phyloP scores from a whole-genome alignment of 1,140 invertebrate genomes.

The Elymnias hypermnestra region DNA sequence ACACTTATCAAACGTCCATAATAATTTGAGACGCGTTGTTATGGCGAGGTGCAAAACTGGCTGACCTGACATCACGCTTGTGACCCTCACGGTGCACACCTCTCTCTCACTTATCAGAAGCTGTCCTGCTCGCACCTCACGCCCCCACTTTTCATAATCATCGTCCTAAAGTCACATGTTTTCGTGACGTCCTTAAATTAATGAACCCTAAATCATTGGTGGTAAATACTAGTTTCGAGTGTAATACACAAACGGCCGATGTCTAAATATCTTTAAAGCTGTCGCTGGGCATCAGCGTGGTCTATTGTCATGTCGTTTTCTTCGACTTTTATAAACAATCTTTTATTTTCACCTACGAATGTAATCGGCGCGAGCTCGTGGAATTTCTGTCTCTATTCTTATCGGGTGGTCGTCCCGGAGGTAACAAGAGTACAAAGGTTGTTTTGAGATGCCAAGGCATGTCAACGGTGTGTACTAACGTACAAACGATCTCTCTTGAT shows the following conservation, averaged over 20 bases:
- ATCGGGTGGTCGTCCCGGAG: slow-evolving; percentile 65
- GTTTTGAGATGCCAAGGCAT: slow-evolving; percentile 59
- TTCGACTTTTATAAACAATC: slow-evolving; percentile 68
- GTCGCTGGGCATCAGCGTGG: slow-evolving; percentile 53
- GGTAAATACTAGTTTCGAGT: slow-evolving; percentile 61
- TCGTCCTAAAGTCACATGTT: slow-evolving; percentile 70
- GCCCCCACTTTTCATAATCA: slow-evolving; percentile 70
- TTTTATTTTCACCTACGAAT: slow-evolving; percentile 72
- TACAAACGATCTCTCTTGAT: slow-evolving; percentile 44
- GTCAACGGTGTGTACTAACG: slow-evolving; percentile 44
- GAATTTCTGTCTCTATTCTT: slow-evolving; percentile 68
- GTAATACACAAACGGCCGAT: slow-evolving; percentile 15
- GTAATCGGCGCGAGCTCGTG: slow-evolving; percentile 63
- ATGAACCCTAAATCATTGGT: slow-evolving; percentile 62
- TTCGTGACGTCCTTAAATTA: slow-evolving; percentile 57
- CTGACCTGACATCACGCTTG: slow-evolving; percentile 76
- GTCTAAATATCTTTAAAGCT: slow-evolving; percentile 21
- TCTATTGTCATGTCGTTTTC: slow-evolving; percentile 70
- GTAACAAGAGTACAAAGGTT: slow-evolving; percentile 55
- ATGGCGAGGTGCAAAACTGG: slow-evolving; percentile 7
- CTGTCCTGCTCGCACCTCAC: slow-evolving; percentile 60
- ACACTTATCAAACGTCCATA: slow-evolving; percentile 75
- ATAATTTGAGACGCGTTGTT: slow-evolving; percentile 77
- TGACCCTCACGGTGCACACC: slow-evolving; percentile 51
- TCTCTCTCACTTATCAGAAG: slow-evolving; percentile 35